Evolutionary conservation across 2,888 invertebrate genomes (phyloP).

Genomic region (Spilosoma lubricipeda): DNA sequence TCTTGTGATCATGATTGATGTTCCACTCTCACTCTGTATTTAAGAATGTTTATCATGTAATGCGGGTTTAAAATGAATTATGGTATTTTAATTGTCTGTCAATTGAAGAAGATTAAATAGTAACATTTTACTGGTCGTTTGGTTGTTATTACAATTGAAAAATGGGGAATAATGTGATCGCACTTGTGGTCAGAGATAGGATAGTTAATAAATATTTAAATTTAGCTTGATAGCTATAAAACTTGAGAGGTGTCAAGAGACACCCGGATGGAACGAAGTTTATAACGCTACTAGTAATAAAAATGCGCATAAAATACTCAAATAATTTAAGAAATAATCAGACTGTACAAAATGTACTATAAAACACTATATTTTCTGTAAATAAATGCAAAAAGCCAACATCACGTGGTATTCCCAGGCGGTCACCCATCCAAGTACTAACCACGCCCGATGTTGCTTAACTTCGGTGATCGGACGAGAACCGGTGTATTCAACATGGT

Average conservation of each 20-base stretch:
- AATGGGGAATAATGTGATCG: neutral
- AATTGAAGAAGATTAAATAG: slow-evolving; percentile 5
- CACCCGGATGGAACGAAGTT: too few relatives aligned
- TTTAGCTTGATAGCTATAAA: neutral
- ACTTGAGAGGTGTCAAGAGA: too few relatives aligned
- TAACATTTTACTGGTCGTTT: neutral
- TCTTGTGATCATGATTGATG: slow-evolving; percentile 19
- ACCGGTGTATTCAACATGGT: slow-evolving; percentile 79
- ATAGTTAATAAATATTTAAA: neutral
- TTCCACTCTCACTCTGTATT: slow-evolving; percentile 16
- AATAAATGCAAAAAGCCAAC: slow-evolving; percentile 61
- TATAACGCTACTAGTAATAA: too few relatives aligned
- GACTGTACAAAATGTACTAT: too few relatives aligned
- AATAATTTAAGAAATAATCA: too few relatives aligned
- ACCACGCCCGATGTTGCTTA: slow-evolving; percentile 80
- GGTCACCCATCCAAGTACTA: slow-evolving; percentile 81
- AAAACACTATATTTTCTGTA: too few relatives aligned
- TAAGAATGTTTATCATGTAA: slow-evolving; percentile 12
- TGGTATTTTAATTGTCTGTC: slow-evolving; percentile 6
- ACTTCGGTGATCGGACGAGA: slow-evolving; percentile 82
- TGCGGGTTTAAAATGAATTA: slow-evolving; percentile 19
- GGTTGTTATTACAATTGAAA: slow-evolving; percentile 1
- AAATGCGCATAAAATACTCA: too few relatives aligned
- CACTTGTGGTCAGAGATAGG: neutral
- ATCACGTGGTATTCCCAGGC: slow-evolving; percentile 77